A percentile compares a stretch with the other conserved stretches of the same genome.
phyloP scores from a whole-genome alignment of 2,888 invertebrate species.

The Carpatolechia fugitivella region DNA sequence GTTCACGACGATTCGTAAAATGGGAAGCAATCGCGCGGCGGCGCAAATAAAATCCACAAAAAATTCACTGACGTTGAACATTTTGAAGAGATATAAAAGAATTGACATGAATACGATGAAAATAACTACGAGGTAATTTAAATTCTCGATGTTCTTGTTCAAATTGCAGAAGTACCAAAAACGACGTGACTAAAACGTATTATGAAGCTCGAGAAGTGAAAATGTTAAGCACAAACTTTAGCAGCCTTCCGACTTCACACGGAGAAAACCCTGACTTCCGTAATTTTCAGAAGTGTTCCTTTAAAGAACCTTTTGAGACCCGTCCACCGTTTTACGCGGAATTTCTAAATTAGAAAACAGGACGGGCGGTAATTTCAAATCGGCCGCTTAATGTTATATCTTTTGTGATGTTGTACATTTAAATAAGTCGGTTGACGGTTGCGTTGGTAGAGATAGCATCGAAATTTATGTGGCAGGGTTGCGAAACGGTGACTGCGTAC shows the following conservation, averaged over 20 bases:
- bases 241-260: not conserved
- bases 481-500: conserved; percentile 44
- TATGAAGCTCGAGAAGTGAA: conserved; percentile 22
- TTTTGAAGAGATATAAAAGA: too few relatives aligned
- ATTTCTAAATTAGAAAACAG: conserved; percentile 34
- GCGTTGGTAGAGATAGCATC: conserved; percentile 50
- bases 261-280: conserved; percentile 3
- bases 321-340: conserved; percentile 16
- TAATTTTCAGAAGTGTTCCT: conserved; percentile 1
- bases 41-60: conserved; percentile 43
- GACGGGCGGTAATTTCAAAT: conserved; percentile 35
- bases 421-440: conserved; percentile 47
- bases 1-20: conserved; percentile 40
- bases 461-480: conserved; percentile 56
- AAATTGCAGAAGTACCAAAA: too few relatives aligned
- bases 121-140: too few relatives aligned
- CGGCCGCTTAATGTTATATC: conserved; percentile 31
- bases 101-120: too few relatives aligned
- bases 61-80: conserved; percentile 33
- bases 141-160: too few relatives aligned
- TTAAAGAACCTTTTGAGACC: not conserved
- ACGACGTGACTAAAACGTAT: conserved; percentile 6
- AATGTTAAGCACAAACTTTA: conserved; percentile 4
- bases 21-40: conserved; percentile 36
- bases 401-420: conserved; percentile 38